phyloP scores from a whole-genome alignment of 2,113 vertebrate species.

The Aegithalos caudatus region DNA sequence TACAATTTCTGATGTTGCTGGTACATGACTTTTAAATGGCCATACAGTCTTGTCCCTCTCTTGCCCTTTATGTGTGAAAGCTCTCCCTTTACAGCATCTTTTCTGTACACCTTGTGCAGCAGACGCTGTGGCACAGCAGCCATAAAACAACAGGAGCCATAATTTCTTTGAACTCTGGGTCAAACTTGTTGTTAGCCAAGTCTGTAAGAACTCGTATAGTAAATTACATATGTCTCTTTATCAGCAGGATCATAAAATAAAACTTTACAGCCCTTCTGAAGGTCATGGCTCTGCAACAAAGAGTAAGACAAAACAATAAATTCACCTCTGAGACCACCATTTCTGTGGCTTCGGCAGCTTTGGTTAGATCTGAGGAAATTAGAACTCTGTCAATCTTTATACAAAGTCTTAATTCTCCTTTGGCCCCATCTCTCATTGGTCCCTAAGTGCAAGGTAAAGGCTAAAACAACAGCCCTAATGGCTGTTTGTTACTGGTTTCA shows the following conservation, averaged over 20 bases:
- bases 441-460: not conserved
- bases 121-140: not conserved
- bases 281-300: conserved; percentile 19
- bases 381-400: not conserved
- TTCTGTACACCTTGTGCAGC: not conserved
- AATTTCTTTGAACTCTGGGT: conserved; percentile 59
- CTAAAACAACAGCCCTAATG: not conserved
- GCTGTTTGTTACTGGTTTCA: not conserved
- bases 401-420: not conserved
- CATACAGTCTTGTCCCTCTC: not conserved
- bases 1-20: not conserved
- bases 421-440: not conserved
- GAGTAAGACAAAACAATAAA: conserved; percentile 18
- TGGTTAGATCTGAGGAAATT: not conserved
- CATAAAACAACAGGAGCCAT: conserved; percentile 30
- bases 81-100: conserved; percentile 2
- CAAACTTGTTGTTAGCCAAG: conserved; percentile 44
- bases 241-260: conserved; percentile 43
- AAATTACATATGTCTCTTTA: conserved; percentile 36
- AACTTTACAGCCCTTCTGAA: conserved; percentile 40
- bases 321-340: not conserved
- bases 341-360: not conserved
- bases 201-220: not conserved
- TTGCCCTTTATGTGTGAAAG: not conserved
- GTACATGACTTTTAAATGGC: not conserved